Conservation (phyloP, 2,113 vertebrate genomes). For the Ptilorrhoa leucosticta region DNA sequence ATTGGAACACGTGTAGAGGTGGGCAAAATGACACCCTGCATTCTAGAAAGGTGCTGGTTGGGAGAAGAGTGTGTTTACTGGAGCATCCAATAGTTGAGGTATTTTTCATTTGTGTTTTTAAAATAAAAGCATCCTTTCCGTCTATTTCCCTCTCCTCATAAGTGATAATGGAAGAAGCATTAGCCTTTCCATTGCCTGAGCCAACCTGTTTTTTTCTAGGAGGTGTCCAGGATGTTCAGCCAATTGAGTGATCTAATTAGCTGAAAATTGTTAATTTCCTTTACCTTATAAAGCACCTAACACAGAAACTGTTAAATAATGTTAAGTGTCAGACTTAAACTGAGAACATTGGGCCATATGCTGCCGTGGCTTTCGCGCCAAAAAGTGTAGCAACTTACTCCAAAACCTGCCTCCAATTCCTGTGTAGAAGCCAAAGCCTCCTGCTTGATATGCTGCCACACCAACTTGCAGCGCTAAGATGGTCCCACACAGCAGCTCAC, state of each 20-base stretch:
- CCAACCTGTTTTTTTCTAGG: conserved; percentile 48
- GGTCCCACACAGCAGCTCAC: conserved; percentile 23
- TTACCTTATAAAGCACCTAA: conserved; percentile 71
- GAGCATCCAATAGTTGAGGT: background rate
- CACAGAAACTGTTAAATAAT: conserved; percentile 71
- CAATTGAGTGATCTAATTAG: conserved; percentile 71
- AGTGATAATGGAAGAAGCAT: conserved; percentile 63
- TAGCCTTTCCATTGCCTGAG: conserved; percentile 52
- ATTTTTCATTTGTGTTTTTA: conserved; percentile 50
- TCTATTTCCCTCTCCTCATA: conserved; percentile 51
- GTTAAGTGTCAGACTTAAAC: conserved; percentile 71
- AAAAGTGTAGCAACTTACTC: conserved; percentile 67
- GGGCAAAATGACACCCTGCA: background rate
- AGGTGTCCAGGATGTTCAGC: conserved; percentile 68
- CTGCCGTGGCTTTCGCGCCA: conserved; percentile 45
- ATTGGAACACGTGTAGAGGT: background rate
- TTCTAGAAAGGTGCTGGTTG: background rate
- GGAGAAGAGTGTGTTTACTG: background rate
- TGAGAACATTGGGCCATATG: conserved; percentile 70
- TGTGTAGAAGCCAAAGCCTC: conserved; percentile 65
- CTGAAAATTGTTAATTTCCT: conserved; percentile 70
- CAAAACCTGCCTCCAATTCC: conserved; percentile 65
- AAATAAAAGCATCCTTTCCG: conserved; percentile 60
- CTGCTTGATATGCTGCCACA: conserved; percentile 66
- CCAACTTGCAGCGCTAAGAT: background rate